Evolutionary conservation across 1,140 invertebrate genomes (phyloP).

Genomic region (Rhopalosiphum padi): DNA sequence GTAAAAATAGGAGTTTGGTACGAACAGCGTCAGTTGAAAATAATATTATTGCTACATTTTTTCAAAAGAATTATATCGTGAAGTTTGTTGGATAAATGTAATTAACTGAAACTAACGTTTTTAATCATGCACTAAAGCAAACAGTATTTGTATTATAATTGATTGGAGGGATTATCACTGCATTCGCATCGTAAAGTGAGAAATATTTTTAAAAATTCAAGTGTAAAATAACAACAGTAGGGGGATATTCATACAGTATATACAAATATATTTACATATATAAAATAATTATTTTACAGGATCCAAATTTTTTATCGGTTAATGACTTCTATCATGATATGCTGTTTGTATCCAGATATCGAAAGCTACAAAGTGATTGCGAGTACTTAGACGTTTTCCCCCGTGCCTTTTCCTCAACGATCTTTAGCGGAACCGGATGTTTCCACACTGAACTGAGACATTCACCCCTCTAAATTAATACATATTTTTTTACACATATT

Average conservation of each 20-base stretch:
- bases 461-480: too few relatives aligned
- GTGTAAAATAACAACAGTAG: background rate
- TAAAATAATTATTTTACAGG: background rate
- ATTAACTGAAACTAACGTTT: slow-evolving; percentile 21
- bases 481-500: too few relatives aligned
- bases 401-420: too few relatives aligned
- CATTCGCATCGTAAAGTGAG: background rate
- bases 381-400: too few relatives aligned
- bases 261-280: background rate
- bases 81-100: background rate
- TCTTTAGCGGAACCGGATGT: too few relatives aligned
- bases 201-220: background rate
- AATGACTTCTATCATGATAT: background rate
- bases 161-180: background rate
- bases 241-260: background rate
- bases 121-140: background rate
- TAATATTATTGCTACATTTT: slow-evolving; percentile 41
- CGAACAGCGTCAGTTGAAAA: background rate
- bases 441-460: too few relatives aligned
- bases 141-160: background rate
- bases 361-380: background rate
- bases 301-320: background rate
- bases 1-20: background rate
- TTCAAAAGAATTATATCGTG: background rate
- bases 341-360: background rate